Evolutionary conservation across 1,140 invertebrate species (phyloP).

Genomic region (Anoplophora glabripennis): DNA sequence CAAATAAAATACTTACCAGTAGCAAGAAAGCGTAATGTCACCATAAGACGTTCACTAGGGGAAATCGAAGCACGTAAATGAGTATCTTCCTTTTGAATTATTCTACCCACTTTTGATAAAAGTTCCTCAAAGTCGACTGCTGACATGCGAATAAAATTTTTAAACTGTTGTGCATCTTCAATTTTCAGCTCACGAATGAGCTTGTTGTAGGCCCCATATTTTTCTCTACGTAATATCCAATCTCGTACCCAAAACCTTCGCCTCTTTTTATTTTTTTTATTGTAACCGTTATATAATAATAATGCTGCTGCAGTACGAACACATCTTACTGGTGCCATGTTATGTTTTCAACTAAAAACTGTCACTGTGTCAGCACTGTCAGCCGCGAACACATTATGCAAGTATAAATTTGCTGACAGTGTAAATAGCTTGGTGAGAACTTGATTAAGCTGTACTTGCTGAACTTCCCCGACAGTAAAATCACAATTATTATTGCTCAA

Average conservation of each 20-base stretch:
- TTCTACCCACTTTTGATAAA: conserved; percentile 4
- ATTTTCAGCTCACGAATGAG: conserved; percentile 14
- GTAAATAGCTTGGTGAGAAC: no score
- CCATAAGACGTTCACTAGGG: neutral
- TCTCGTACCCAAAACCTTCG: conserved; percentile 8
- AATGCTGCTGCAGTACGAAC: no score
- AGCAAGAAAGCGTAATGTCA: conserved; percentile 3
- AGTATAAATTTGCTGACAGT: no score
- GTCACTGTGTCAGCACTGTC: no score
- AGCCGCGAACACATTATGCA: no score
- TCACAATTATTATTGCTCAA: no score
- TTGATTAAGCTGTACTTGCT: no score
- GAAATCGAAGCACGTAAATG: conserved; percentile 13
- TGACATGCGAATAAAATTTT: conserved; percentile 20
- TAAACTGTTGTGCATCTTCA: conserved; percentile 18
- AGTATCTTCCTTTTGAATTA: conserved; percentile 12
- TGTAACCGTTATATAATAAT: no score
- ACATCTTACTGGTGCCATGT: no score
- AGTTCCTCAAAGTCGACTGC: conserved; percentile 7
- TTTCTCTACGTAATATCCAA: neutral
- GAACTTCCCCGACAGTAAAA: no score
- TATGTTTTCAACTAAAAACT: no score
- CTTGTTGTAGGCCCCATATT: conserved; percentile 9
- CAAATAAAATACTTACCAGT: conserved; percentile 3
- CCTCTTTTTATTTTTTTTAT: neutral